These are phyloP conservation scores for Typhlichthys eigenmanni DNA, from an alignment of 2,797 vertebrate genomes.

Conservation along the genomic window DNA sequence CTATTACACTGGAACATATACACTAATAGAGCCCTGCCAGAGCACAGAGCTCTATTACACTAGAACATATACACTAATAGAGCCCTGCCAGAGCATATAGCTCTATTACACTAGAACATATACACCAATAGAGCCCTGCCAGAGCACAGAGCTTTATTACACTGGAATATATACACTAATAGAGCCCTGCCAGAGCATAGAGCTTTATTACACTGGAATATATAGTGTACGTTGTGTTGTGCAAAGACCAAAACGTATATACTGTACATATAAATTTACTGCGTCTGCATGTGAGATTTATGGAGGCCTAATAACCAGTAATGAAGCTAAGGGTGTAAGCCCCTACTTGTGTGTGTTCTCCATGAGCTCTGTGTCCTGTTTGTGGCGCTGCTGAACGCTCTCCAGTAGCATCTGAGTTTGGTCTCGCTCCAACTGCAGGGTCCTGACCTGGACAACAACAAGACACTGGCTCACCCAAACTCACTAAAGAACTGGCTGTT, in stretches of 20 bases:
- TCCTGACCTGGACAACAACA: slow-evolving; percentile 75
- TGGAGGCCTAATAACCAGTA: background rate
- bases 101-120: background rate
- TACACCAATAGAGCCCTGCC: slow-evolving; percentile 60
- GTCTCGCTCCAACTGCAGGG: slow-evolving; percentile 80
- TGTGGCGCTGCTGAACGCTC: slow-evolving; percentile 80
- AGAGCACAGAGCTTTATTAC: background rate
- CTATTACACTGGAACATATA: background rate
- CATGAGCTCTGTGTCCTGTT: slow-evolving; percentile 82
- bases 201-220: background rate
- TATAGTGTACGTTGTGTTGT: too few species aligned
- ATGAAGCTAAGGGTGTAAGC: background rate
- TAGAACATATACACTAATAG: slow-evolving; percentile 3
- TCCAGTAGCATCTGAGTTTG: slow-evolving; percentile 81
- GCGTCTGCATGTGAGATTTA: background rate
- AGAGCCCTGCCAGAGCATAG: slow-evolving; percentile 60
- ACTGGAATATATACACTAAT: too few species aligned
- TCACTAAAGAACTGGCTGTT: too few species aligned
- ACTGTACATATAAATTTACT: background rate
- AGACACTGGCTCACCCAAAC: too few species aligned
- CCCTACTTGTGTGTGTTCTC: slow-evolving; percentile 83
- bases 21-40: slow-evolving; percentile 60
- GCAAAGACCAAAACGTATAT: background rate
- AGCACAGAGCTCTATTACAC: background rate
- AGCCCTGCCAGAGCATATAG: slow-evolving; percentile 57